A percentile compares a stretch with the other conserved stretches of the same genome.
These are phyloP conservation scores for Lutjanus argentimaculatus DNA, from an alignment of 2,797 vertebrate genomes.

Conservation along the genomic window DNA sequence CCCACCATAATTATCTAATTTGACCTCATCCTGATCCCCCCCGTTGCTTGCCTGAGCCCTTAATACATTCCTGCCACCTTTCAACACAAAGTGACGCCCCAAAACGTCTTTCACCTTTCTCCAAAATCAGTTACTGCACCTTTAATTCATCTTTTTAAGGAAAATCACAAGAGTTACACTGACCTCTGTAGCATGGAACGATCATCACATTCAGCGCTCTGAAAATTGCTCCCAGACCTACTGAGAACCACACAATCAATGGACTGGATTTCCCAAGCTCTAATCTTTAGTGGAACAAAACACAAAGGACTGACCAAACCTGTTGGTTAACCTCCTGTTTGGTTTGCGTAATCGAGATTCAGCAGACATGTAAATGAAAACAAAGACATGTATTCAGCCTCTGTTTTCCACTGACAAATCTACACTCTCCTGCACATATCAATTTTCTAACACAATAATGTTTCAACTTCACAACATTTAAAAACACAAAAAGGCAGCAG, in stretches of 20 bases:
- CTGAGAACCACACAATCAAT: not conserved
- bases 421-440: not conserved
- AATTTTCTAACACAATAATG: not conserved
- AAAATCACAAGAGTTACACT: not conserved
- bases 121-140: too few relatives aligned
- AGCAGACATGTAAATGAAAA: slow-evolving; percentile 21
- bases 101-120: too few relatives aligned
- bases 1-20: too few relatives aligned
- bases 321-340: slow-evolving; percentile 10
- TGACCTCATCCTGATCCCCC: too few relatives aligned
- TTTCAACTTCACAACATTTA: not conserved
- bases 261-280: slow-evolving; percentile 39
- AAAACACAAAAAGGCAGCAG: not conserved
- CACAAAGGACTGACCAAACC: slow-evolving; percentile 24
- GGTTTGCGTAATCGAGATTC: slow-evolving; percentile 30
- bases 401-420: not conserved
- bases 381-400: not conserved
- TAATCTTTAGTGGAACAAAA: slow-evolving; percentile 39
- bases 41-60: too few relatives aligned
- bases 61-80: too few relatives aligned
- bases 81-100: too few relatives aligned
- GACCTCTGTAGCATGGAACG: not conserved
- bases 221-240: not conserved
- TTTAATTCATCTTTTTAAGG: slow-evolving; percentile 14
- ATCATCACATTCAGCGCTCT: not conserved